Base-by-base conservation (phyloP, 2,797 vertebrate species). In the Onychomys leucogaster region DNA sequence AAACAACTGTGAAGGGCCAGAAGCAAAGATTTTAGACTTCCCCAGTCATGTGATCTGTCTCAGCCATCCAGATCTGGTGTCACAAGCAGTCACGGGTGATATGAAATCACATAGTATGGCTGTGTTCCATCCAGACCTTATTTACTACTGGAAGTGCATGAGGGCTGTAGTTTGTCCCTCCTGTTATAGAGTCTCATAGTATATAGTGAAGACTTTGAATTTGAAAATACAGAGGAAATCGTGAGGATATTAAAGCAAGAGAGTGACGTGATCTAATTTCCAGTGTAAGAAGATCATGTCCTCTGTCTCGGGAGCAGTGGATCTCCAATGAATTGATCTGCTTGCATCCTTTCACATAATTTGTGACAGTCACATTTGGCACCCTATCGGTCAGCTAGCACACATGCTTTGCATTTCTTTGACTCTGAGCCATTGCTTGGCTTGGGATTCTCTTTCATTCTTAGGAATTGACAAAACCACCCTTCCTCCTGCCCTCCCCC, bases 161-260 rank as follows among this genome's bases (percentile, higher is more conserved):
- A 43, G 65, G 41, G 59, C 55, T 52, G 0, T 52, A 52, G 29
- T 80, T 69, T 57, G 65, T 90, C 14, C 67, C 27, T n/a, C 37
- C 67, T 88, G 43, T 21, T 94, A 10, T 87, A 29, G 3, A 75
- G 21, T 90, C 34, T 78, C 83, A 2, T 63, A 85, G 49, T 67
- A 55, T 27, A 9, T 67, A 67, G 27, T 59, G 76, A 90, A 55
- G 88, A 92, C 23, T 89, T 92, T 91, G 61, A 21, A 88, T 92
- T 96, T 94, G 69, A 83, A 95, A 95, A 90, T 96, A 61, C 19
- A 41, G 9, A 73, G 41, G 67, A 55, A 80, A 94, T 87, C 49
- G 90, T 78, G 32, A 94, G 61, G 21, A 71, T 82, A 95, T 86
- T 89, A 87, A 91, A 97, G 49, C 63, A 92, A 41, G 52, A 57